These are phyloP conservation scores for Euura saliciscinereae DNA, from an alignment of 1,140 invertebrate species.

Conservation along the genomic window DNA sequence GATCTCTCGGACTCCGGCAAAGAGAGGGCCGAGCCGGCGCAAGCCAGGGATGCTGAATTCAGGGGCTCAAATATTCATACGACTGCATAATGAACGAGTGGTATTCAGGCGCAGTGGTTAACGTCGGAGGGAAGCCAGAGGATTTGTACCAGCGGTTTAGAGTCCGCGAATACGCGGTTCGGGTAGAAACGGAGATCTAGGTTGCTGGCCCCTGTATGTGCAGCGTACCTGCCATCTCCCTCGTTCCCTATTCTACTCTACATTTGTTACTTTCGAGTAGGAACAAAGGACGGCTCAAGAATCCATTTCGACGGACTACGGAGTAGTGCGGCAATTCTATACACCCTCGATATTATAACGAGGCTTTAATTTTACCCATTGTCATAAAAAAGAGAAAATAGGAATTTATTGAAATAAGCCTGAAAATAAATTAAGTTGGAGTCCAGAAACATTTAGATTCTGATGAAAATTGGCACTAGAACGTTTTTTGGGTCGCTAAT, in stretches of 20 bases:
- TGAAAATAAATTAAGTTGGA: too few relatives aligned
- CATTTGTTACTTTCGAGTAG: constrained; percentile 47
- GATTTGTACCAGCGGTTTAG: neutral
- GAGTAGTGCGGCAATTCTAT: neutral
- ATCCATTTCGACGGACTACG: neutral
- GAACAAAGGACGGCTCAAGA: constrained; percentile 37
- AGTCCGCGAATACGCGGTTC: neutral
- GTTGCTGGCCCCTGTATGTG: too few relatives aligned
- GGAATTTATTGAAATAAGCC: too few relatives aligned
- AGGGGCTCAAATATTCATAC: constrained; percentile 44
- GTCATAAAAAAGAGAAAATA: too few relatives aligned
- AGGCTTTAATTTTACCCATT: too few relatives aligned
- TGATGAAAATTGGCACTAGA: too few relatives aligned
- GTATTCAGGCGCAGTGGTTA: constrained; percentile 28
- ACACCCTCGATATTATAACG: too few relatives aligned
- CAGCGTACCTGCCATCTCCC: neutral
- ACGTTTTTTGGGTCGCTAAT: too few relatives aligned
- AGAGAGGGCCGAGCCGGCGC: too few relatives aligned
- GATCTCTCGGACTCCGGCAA: neutral
- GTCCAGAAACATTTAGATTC: too few relatives aligned
- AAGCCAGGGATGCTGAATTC: constrained; percentile 28
- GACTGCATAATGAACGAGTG: constrained; percentile 45
- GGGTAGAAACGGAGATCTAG: neutral
- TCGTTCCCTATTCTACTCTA: constrained; percentile 25
- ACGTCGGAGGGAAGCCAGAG: constrained; percentile 13